Evolutionary conservation across 2,797 vertebrate genomes (phyloP).

Genomic region (Leontopithecus rosalia): DNA sequence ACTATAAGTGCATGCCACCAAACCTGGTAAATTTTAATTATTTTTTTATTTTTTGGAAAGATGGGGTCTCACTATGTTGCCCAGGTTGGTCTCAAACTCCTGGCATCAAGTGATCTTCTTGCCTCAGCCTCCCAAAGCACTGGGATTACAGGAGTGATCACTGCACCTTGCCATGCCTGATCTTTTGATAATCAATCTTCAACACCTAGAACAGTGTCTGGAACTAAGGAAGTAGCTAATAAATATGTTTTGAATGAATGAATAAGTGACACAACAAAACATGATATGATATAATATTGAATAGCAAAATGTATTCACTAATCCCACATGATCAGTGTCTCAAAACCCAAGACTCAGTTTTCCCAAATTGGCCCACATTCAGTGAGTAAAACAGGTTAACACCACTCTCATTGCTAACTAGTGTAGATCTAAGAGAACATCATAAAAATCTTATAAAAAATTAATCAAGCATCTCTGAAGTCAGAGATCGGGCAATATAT

Average conservation of each 20-base stretch:
- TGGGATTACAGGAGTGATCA: background rate
- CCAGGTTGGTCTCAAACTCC: background rate
- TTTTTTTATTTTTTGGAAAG: background rate
- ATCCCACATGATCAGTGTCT: background rate
- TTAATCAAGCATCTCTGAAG: background rate
- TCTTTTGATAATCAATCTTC: background rate
- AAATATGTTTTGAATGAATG: background rate
- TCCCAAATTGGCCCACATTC: background rate
- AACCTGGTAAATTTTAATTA: background rate
- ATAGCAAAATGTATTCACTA: background rate
- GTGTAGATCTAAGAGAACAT: background rate
- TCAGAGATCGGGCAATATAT: background rate
- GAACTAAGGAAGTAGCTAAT: background rate
- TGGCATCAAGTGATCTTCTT: background rate
- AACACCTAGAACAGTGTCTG: background rate
- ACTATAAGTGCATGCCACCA: background rate
- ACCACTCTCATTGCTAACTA: background rate
- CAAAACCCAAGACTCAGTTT: background rate
- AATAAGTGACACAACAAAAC: background rate
- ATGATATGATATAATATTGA: background rate
- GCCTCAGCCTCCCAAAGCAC: background rate
- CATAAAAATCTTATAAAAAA: background rate
- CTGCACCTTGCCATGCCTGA: background rate
- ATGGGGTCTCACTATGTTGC: background rate
- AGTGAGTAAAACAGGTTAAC: background rate